These are phyloP conservation scores for Neodiprion virginianus DNA, from an alignment of 1,140 invertebrate species.

Conservation along the genomic window DNA sequence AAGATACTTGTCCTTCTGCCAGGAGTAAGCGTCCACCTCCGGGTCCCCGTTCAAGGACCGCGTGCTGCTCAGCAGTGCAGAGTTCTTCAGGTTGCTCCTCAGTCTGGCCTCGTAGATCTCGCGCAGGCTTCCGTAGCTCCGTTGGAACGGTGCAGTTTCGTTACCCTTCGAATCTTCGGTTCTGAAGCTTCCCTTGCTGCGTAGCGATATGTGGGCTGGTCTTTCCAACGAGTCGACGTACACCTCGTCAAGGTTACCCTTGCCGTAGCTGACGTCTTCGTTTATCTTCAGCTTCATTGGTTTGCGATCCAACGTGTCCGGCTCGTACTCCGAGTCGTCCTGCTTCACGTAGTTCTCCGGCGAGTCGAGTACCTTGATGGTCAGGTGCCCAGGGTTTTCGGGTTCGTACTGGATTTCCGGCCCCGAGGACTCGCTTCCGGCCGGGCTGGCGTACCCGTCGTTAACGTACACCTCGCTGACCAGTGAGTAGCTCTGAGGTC, in stretches of 20 bases:
- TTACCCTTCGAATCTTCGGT: conserved; percentile 50
- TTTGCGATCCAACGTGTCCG: conserved; percentile 84
- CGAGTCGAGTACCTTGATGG: conserved; percentile 81
- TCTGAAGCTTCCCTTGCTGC: conserved; percentile 69
- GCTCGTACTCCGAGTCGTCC: conserved; percentile 81
- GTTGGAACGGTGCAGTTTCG: conserved; percentile 41
- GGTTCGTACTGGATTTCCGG: conserved; percentile 66
- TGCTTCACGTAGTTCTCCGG: conserved; percentile 73
- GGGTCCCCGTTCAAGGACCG: conserved; percentile 34
- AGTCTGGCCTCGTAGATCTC: conserved; percentile 74
- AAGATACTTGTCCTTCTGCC: conserved; percentile 46
- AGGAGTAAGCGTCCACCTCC: conserved; percentile 39
- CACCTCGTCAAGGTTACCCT: conserved; percentile 51
- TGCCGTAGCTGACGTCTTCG: conserved; percentile 48
- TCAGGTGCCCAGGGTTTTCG: conserved; percentile 73
- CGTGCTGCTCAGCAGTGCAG: conserved; percentile 32
- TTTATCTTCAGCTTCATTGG: conserved; percentile 69
- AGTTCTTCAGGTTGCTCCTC: conserved; percentile 36
- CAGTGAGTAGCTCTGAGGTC: conserved; percentile 67
- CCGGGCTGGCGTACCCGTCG: conserved; percentile 75
- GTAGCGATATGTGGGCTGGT: conserved; percentile 64
- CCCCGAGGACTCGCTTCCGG: conserved; percentile 68
- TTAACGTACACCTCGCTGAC: conserved; percentile 82
- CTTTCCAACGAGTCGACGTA: conserved; percentile 66
- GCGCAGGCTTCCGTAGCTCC: conserved; percentile 71